Conservation (phyloP, 2,888 invertebrate species). For the Chrysina gloriosa region DNA sequence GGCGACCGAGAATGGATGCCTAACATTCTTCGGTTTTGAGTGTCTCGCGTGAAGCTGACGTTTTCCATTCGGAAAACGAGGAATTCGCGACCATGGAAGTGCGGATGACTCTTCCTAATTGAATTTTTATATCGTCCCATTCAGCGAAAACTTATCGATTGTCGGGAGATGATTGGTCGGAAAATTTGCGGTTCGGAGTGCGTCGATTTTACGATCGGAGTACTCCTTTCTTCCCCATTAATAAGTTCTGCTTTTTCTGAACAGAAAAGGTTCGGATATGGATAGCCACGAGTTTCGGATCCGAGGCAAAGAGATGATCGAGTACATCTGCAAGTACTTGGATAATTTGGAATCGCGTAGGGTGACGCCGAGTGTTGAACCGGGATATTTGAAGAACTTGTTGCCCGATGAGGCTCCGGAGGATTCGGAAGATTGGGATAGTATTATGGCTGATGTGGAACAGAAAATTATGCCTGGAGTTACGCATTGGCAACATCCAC, state of each 20-base stretch:
- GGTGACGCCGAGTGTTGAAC: conserved; percentile 90
- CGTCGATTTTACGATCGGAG: conserved; percentile 16
- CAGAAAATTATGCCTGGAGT: conserved; percentile 93
- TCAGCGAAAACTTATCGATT: conserved; percentile 27
- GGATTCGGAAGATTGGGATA: conserved; percentile 86
- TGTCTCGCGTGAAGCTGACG: conserved; percentile 36
- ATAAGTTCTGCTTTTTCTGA: conserved; percentile 9
- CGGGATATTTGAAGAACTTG: conserved; percentile 85
- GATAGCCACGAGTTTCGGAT: conserved; percentile 87
- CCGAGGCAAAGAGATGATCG: conserved; percentile 93
- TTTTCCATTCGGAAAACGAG: conserved; percentile 34
- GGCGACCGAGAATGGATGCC: conserved; percentile 36
- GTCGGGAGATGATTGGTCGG: conserved; percentile 25
- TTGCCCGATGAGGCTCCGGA: conserved; percentile 85
- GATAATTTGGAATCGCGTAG: conserved; percentile 81
- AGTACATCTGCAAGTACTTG: conserved; percentile 93
- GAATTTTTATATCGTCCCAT: conserved; percentile 41
- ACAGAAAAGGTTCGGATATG: conserved; percentile 68
- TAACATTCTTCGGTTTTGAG: conserved; percentile 35
- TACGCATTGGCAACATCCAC: conserved; percentile 98
- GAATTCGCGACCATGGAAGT: conserved; percentile 32
- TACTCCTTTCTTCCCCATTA: background rate
- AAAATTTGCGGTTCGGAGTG: background rate
- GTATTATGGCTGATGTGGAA: conserved; percentile 90
- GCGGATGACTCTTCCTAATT: conserved; percentile 44